phyloP scores from a whole-genome alignment of 2,113 vertebrate species.

The Sylvietta virens region DNA sequence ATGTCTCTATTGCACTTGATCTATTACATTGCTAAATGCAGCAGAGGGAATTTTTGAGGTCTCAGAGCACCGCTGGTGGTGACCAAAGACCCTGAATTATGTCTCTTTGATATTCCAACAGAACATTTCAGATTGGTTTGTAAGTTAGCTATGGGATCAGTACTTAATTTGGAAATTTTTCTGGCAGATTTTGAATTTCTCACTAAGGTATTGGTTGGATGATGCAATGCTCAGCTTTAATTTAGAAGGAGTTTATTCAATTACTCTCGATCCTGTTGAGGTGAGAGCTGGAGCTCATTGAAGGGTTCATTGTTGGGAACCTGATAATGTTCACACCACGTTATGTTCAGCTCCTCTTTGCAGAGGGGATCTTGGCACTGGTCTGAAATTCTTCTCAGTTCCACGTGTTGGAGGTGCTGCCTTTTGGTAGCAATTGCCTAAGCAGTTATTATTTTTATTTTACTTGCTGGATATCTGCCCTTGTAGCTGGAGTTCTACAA shows the following conservation, averaged over 20 bases:
- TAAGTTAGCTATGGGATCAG: not conserved
- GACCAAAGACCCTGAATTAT: not conserved
- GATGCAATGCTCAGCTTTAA: not conserved
- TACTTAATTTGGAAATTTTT: not conserved
- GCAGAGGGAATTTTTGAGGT: not conserved
- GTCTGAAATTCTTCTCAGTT: not conserved
- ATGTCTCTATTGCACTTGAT: not conserved
- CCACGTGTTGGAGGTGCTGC: not conserved
- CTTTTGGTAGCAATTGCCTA: not conserved
- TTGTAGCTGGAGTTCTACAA: not conserved
- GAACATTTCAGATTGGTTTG: not conserved
- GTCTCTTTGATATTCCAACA: not conserved
- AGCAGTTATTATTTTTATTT: not conserved
- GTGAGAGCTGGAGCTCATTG: not conserved
- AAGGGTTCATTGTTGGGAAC: not conserved
- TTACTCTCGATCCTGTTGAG: not conserved
- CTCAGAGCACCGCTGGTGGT: not conserved
- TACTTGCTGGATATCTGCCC: not conserved
- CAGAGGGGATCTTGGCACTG: not conserved
- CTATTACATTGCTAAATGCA: not conserved
- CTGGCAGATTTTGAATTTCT: not conserved
- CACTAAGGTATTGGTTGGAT: not conserved
- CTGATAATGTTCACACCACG: fast-evolving
- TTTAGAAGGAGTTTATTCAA: not conserved
- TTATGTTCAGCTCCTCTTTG: not conserved